Evolutionary conservation across 2,113 vertebrate genomes (phyloP), one percentile per base, ranked within the genome.

Genomic region (Dendrocopos noguchii): DNA sequence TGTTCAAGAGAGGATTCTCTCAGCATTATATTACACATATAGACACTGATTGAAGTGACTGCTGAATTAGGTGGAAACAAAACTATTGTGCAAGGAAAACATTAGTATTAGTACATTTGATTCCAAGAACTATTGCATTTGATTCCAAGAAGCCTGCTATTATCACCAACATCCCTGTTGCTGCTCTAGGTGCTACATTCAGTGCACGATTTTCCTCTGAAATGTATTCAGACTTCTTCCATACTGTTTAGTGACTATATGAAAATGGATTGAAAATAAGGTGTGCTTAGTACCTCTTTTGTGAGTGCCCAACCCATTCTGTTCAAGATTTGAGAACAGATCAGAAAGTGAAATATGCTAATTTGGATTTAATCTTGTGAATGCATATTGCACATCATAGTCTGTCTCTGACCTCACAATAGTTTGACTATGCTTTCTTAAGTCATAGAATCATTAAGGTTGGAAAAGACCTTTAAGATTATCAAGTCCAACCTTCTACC

Each of bases 31-130:
- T 90, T 53, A 42, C 57, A 55, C 64, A 95, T 96, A 84, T 47
- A 97, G 65, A 27, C 93, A 65, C 64, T 97, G 80, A 95, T 74
- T 94, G 88, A 97, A 97, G 90, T 96, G 55, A 88, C 88, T 94
- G 92, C 96, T 95, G 94, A 97, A 95, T 94, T 94, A 89, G 80
- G 71, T 93, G 91, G 79, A 81, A 97, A 82, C 42, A 87, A 86
- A 96, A 46, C 73, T 81, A 83, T 60, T 25, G 90, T 94, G 52
- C 34, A 86, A 94, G 63, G n/a, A 89, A 65, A 84, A 88, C 31
- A n/a, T n/a, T n/a, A 22, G 25, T 93, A 85, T 87, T 95, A 78
- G 46, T 94, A 50, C 64, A 95, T 84, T 79, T 95, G 8, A 78
- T 96, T 39, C 39, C 39, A 39, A 39, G 39, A 39, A 90, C 7